phyloP scores from a whole-genome alignment of 2,888 invertebrate species.

The Mongoloraphidia duomilia region DNA sequence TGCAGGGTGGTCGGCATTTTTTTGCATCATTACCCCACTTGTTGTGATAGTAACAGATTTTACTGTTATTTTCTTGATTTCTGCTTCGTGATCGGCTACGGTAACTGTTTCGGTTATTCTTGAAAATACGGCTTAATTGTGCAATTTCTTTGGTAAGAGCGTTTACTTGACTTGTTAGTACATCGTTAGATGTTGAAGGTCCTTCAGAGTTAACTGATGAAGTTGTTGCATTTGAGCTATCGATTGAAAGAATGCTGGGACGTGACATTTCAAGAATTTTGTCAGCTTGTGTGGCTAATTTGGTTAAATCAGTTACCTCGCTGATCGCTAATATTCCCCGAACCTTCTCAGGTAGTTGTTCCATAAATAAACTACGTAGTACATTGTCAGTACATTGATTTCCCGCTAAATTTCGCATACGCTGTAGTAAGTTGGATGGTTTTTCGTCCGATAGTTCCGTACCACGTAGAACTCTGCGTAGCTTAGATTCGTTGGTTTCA shows the following conservation, averaged over 20 bases:
- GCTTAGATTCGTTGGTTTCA: constrained; percentile 4
- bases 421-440: constrained; percentile 4
- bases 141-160: neutral
- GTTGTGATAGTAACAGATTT: no score
- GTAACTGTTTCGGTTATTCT: no score
- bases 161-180: neutral
- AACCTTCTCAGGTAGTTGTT: constrained; percentile 3
- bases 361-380: constrained; percentile 2
- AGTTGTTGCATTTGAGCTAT: no score
- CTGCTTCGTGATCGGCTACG: no score
- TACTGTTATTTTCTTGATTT: no score
- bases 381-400: constrained; percentile 3
- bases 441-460: constrained; percentile 1
- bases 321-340: constrained; percentile 4
- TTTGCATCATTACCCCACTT: no score
- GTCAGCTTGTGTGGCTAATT: constrained; percentile 5
- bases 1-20: neutral
- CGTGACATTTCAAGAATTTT: constrained; percentile 3
- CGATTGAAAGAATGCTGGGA: neutral
- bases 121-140: no score
- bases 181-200: no score
- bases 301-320: constrained; percentile 1
- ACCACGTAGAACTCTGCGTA: neutral
- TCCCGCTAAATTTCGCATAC: constrained; percentile 3
- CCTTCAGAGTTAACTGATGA: no score